A percentile compares a stretch with the other conserved stretches of the same genome.
Evolutionary conservation across 2,888 invertebrate species (phyloP).

Genomic region (Coleophora deauratella): DNA sequence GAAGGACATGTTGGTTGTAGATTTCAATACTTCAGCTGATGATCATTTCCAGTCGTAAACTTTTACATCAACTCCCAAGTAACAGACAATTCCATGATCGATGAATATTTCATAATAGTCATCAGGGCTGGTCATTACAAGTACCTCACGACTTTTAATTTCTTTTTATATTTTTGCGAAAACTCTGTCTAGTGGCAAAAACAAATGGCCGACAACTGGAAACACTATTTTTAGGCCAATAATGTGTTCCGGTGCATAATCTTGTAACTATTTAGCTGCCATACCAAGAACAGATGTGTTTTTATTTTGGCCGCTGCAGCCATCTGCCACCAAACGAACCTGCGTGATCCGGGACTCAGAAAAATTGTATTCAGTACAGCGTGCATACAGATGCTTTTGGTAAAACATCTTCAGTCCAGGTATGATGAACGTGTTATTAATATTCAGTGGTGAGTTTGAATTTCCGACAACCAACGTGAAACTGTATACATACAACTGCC

Average conservation of each 20-base stretch:
- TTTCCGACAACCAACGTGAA: slow-evolving; percentile 4
- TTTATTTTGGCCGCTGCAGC: slow-evolving; percentile 21
- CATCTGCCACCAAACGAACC: slow-evolving; percentile 16
- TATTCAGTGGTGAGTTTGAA: slow-evolving; percentile 7
- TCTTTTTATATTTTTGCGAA: slow-evolving; percentile 20
- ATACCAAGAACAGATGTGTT: slow-evolving; percentile 21
- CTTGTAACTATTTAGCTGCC: slow-evolving; percentile 19
- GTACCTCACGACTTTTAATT: slow-evolving; percentile 13
- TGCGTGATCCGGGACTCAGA: slow-evolving; percentile 11
- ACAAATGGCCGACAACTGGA: slow-evolving; percentile 21
- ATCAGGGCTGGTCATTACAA: slow-evolving; percentile 14
- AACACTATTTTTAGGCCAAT: slow-evolving; percentile 17
- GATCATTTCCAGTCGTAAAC: slow-evolving; percentile 11
- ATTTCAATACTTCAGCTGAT: slow-evolving; percentile 10
- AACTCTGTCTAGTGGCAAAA: slow-evolving; percentile 19
- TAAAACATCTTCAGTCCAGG: slow-evolving; percentile 17
- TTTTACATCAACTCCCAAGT: slow-evolving; percentile 8
- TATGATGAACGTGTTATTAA: slow-evolving; percentile 14
- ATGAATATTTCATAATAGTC: slow-evolving; percentile 14
- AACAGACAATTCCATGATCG: slow-evolving; percentile 12
- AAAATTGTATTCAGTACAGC: slow-evolving; percentile 10
- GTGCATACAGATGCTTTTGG: slow-evolving; percentile 15
- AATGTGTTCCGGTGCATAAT: slow-evolving; percentile 11
- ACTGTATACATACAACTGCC: slow-evolving; percentile 13
- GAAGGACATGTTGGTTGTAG: slow-evolving; percentile 10